Base-by-base conservation (phyloP, 2,888 invertebrate species). In the Trissolcus japonicus region DNA sequence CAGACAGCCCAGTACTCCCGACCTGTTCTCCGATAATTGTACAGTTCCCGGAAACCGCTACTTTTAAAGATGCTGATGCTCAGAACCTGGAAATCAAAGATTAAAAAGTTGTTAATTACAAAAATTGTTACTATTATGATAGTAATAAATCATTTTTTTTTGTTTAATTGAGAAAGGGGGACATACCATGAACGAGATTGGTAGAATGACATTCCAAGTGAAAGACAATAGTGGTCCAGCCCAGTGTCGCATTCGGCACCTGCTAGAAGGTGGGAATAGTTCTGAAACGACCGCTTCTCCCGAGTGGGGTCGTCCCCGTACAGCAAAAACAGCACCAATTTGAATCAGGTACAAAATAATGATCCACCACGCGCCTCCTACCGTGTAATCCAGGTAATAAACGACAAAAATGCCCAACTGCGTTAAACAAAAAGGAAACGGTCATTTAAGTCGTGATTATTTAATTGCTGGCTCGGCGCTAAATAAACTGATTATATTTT, bases 361-460 rank as follows among this genome's bases (percentile, higher is more conserved):
- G 69, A 96, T 92, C 94, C 96, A 96, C 97, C 97, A 97, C 3
- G 94, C 91, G 4, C 96, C 96, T 14, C 95, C 95, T 84, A 96
- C 91, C 21, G 94, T 93, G 87, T 95, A 94, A 90, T 97, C 97
- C 87, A 96, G 89, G 88, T 95, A 96, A 88, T 96, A 96, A 2
- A 96, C 93, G 59, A 96, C 92, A 73, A 92, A 92, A 78, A 96
- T 93, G 19, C 96, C 96, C 84, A 94, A 91, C 94, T 93, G 86
- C 6, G 89, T 90, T 78, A 62, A 25, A 76, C 57, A 54, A 19
- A 14, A 9, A 46, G 46, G 11, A 51, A 51, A 51, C 4, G 17
- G 21, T 51, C 19, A 9, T 35, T 35, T 35, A 35, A 35, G 9
- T 35, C 1, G 11, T 35, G 2, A 21, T 13, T 17, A 9, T 19